Evolutionary conservation across 2,888 invertebrate genomes (phyloP).

Genomic region (Coelinius sp.): DNA sequence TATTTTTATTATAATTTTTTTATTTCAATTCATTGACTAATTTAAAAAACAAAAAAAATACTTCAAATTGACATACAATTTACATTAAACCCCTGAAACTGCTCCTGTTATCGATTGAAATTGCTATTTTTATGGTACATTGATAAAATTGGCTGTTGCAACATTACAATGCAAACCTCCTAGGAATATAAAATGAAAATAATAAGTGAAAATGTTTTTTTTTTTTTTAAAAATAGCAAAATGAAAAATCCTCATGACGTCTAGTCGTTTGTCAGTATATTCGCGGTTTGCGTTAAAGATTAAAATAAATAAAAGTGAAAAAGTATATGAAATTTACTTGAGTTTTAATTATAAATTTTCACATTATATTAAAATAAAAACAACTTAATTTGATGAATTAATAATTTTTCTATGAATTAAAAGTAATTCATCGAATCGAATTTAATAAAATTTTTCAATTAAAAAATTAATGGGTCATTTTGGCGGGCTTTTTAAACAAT

Average conservation of each 20-base stretch:
- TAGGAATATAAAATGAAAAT: conserved; percentile 4
- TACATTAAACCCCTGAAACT: conserved; percentile 21
- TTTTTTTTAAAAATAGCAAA: background rate
- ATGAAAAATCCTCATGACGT: conserved; percentile 60
- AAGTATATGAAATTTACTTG: conserved; percentile 19
- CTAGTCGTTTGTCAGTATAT: conserved; percentile 65
- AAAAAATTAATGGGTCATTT: conserved; percentile 4
- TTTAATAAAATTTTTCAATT: background rate
- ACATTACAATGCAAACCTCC: background rate
- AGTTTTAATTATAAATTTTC: conserved; percentile 18
- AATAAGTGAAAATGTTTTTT: conserved; percentile 11
- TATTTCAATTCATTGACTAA: background rate
- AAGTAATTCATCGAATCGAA: no score
- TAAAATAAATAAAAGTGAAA: conserved; percentile 17
- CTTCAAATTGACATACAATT: background rate
- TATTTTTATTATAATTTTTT: background rate
- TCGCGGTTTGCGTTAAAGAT: conserved; percentile 27
- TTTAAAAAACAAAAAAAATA: background rate
- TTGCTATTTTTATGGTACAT: conserved; percentile 58
- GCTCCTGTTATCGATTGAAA: conserved; percentile 57
- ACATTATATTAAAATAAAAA: background rate
- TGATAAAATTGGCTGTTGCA: conserved; percentile 41
- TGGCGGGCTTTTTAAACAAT: conserved; percentile 1
- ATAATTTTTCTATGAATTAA: conserved; percentile 25
- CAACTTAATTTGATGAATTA: conserved; percentile 27